Percentiles rank a stretch among this genome's conserved stretches.
Evolutionary conservation across 1,140 invertebrate genomes (phyloP).

Genomic region (Leptinotarsa defecta): DNA sequence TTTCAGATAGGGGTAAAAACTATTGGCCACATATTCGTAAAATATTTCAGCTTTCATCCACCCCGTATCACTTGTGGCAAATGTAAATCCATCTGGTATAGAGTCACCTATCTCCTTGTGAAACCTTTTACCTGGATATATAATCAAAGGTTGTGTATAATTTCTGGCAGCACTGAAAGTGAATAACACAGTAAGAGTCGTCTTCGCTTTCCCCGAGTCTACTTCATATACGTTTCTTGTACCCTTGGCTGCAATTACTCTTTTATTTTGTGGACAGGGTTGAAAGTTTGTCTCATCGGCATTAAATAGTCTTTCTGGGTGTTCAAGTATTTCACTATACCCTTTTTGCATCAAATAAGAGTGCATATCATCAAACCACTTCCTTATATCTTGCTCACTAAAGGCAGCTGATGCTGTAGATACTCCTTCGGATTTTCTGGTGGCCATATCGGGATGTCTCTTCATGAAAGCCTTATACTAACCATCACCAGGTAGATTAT

Average conservation of each 20-base stretch:
- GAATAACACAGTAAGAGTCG: slow-evolving; percentile 48
- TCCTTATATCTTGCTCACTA: slow-evolving; percentile 45
- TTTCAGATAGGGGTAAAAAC: slow-evolving; percentile 49
- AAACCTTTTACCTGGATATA: slow-evolving; percentile 17
- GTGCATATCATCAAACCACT: slow-evolving; percentile 36
- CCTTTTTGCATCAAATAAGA: slow-evolving; percentile 40
- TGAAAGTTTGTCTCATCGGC: slow-evolving; percentile 34
- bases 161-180: slow-evolving; percentile 26
- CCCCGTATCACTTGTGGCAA: slow-evolving; percentile 49
- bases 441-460: slow-evolving; percentile 43
- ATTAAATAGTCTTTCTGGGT: slow-evolving; percentile 32
- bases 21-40: slow-evolving; percentile 54
- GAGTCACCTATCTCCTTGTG: not conserved
- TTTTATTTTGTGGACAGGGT: slow-evolving; percentile 23
- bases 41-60: slow-evolving; percentile 55
- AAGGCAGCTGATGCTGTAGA: slow-evolving; percentile 42
- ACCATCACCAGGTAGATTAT: slow-evolving; percentile 46
- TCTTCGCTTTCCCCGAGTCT: slow-evolving; percentile 44
- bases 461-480: slow-evolving; percentile 52
- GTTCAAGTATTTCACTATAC: slow-evolving; percentile 40
- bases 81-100: slow-evolving; percentile 49
- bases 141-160: slow-evolving; percentile 19
- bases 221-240: slow-evolving; percentile 50
- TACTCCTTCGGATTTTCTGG: slow-evolving; percentile 36
- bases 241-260: slow-evolving; percentile 47